Evolutionary conservation across 2,797 vertebrate genomes (phyloP).

Genomic region (Amniataba percoides): DNA sequence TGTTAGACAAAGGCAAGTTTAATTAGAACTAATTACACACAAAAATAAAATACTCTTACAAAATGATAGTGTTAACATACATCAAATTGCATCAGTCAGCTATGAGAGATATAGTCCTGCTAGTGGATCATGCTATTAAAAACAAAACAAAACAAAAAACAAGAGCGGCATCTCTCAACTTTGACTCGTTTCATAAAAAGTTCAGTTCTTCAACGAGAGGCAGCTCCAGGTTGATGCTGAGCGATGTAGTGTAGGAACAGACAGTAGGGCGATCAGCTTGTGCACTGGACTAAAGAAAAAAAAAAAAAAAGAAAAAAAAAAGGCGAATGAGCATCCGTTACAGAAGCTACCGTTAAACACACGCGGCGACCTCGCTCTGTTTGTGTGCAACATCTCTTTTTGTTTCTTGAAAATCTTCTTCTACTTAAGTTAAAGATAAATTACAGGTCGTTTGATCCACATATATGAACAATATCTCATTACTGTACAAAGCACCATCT

Average conservation of each 20-base stretch:
- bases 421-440: conserved; percentile 88
- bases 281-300: conserved; percentile 85
- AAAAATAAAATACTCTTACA: conserved; percentile 92
- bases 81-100: conserved; percentile 89
- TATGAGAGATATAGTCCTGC: conserved; percentile 87
- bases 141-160: conserved; percentile 57
- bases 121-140: conserved; percentile 86
- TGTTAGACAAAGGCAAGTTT: conserved; percentile 90
- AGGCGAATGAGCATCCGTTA: conserved; percentile 71
- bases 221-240: conserved; percentile 61
- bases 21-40: conserved; percentile 95
- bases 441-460: conserved; percentile 85
- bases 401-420: conserved; percentile 65
- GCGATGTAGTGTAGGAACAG: conserved; percentile 64
- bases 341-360: conserved; percentile 64
- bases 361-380: conserved; percentile 67
- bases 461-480: conserved; percentile 84
- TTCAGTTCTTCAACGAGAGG: conserved; percentile 66
- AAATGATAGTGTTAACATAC: conserved; percentile 90
- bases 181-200: conserved; percentile 67
- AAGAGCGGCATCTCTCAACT: conserved; percentile 69
- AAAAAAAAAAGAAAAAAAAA: conserved; percentile 18
- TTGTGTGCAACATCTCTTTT: conserved; percentile 80
- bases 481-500: conserved; percentile 89
- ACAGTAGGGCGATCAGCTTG: conserved; percentile 80